These are phyloP conservation scores for Metalampra italica DNA, from an alignment of 2,888 invertebrate species.

Conservation along the genomic window DNA sequence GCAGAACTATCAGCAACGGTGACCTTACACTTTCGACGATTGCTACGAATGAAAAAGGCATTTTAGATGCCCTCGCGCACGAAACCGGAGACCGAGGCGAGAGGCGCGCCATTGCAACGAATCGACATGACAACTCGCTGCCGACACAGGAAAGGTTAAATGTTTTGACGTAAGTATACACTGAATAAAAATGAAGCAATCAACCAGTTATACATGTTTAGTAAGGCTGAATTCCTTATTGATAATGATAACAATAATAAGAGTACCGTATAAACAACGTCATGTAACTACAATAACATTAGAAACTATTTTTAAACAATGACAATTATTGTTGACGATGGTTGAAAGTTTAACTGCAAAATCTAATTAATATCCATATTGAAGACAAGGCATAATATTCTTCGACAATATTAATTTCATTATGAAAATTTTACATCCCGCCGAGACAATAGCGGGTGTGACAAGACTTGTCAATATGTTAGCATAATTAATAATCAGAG, in stretches of 20 bases:
- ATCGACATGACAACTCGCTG: constrained; percentile 13
- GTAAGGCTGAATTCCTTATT: neutral
- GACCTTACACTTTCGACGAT: constrained; percentile 38
- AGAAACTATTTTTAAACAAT: no score
- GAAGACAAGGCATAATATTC: neutral
- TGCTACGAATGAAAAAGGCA: constrained; percentile 5
- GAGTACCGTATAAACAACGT: neutral
- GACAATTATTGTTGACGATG: no score
- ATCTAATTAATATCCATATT: no score
- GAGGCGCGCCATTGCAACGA: constrained; percentile 13
- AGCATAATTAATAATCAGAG: constrained; percentile 11
- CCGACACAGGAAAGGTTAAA: constrained; percentile 23
- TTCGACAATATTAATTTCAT: constrained; percentile 4
- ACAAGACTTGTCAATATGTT: constrained; percentile 11
- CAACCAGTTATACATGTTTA: constrained; percentile 3
- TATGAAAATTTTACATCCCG: constrained; percentile 4
- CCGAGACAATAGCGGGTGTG: neutral
- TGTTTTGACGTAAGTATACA: constrained; percentile 13
- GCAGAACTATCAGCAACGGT: constrained; percentile 18
- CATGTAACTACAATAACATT: no score
- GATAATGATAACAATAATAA: neutral
- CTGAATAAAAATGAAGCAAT: constrained; percentile 24
- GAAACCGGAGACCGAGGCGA: constrained; percentile 13
- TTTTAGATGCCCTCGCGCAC: constrained; percentile 5
- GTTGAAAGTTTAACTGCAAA: no score